Base-by-base conservation (phyloP, 2,888 invertebrate species). In the Pachycephus smyrnensis region DNA sequence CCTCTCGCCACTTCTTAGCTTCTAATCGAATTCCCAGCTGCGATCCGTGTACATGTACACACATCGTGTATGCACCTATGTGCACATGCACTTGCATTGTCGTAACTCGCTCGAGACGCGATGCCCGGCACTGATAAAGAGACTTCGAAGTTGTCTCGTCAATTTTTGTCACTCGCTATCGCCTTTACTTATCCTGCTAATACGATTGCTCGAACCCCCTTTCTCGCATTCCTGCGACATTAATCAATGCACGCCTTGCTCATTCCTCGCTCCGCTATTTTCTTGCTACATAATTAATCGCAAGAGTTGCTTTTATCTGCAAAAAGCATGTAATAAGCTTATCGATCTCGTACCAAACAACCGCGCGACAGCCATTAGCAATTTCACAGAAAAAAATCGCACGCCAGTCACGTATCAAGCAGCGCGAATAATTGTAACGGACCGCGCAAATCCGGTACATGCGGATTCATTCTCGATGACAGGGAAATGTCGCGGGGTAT, bases 101-200 rank as follows among this genome's bases (percentile, higher is more conserved):
- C 55, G 55, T 55, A 55, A 55, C 23, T 23, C 55, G 55, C 55
- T 23, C 23, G 55, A 55, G 55, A 55, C 55, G 55, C 55, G 55
- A 55, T 55, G 55, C 3, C 23, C 55, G 23, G 55, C 23, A 55
- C 55, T 55, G 55, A 55, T 55, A 55, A 55, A 15, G 9, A 55
- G 9, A 55, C 55, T 23, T 55, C 55, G 55, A 55, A 55, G 55
- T 55, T 23, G 55, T 40, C 15, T 40, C 40, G 40, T 55, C 23
- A 55, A 55, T 55, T 55, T 55, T 55, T 55, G 55, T 55, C 55
- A 55, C 55, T 55, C 9, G 9, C 55, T 55, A 55, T 55, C 55
- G 55, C 82, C 82, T 80, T 83, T 81, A 80, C 85, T 80, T 79
- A 77, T 80, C 75, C 81, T 82, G 79, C 79, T 84, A 83, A 85